Conservation (phyloP, 2,888 invertebrate species). For the Sylvicola cinctus region DNA sequence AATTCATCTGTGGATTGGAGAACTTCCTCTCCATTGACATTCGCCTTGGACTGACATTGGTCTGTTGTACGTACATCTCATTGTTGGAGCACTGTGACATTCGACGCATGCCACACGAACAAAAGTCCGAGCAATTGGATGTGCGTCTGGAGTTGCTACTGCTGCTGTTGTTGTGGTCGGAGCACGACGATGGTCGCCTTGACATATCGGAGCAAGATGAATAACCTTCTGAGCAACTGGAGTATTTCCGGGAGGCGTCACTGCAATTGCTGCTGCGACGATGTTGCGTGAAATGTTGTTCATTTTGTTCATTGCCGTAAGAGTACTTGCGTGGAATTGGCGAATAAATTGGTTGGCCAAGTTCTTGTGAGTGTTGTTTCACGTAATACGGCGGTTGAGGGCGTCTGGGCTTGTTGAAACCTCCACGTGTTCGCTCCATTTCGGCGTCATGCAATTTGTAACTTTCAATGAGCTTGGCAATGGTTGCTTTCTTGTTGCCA, state of each 20-base stretch:
- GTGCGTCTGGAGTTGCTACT: constrained; percentile 5
- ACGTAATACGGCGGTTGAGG: constrained; percentile 25
- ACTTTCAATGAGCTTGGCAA: constrained; percentile 37
- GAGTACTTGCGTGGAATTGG: constrained; percentile 8
- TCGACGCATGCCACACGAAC: constrained; percentile 18
- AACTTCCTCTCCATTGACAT: constrained; percentile 18
- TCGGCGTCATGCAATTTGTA: constrained; percentile 29
- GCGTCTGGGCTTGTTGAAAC: constrained; percentile 24
- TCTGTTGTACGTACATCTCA: too few species aligned
- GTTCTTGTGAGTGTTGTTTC: constrained; percentile 21
- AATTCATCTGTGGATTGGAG: constrained; percentile 13
- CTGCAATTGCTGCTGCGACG: constrained; percentile 2
- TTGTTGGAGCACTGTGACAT: constrained; percentile 18
- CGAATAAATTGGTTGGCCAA: constrained; percentile 6
- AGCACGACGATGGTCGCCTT: constrained; percentile 22
- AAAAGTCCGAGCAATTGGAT: constrained; percentile 15
- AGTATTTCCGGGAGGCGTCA: constrained; percentile 14
- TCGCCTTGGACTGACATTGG: constrained; percentile 11
- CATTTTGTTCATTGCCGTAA: constrained; percentile 1
- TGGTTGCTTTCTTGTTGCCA: constrained; percentile 34
- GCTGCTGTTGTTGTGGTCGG: constrained; percentile 11
- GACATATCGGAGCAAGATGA: constrained; percentile 17
- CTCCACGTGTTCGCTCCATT: constrained; percentile 22
- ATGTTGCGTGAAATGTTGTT: neutral
- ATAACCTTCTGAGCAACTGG: constrained; percentile 23